Evolutionary conservation across 2,797 vertebrate genomes (phyloP), one percentile per base, ranked within the genome.

Genomic region (Enteromius thamalakanensis): DNA sequence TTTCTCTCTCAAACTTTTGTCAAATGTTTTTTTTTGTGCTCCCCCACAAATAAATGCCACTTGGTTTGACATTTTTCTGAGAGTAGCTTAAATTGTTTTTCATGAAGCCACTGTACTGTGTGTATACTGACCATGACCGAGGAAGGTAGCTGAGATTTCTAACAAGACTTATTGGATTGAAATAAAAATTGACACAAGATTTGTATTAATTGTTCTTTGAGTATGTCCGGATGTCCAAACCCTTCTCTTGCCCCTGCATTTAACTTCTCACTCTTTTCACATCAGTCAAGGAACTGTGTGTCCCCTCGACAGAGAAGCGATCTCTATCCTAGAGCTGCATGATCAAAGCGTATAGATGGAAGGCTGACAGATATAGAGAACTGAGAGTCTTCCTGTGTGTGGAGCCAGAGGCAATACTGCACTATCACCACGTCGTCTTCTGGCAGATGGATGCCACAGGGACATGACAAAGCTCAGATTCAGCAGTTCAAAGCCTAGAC

Each of bases 381-480:
- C 32, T 80, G 45, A 72, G 77, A 83, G 67, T 53, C 76, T 85
- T 87, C 89, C 84, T 82, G 78, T 87, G 91, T 89, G 91, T 88
- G 87, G 87, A 84, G 76, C 79, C 77, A 76, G 71, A 83, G 81
- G 87, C 81, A 87, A 89, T 87, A 87, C 88, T 87, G 80, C 82
- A 70, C 65, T 70, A 87, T 76, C 49, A 78, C 88, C 90, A 81
- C 64, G 12, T 62, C 9, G 42, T 77, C 83, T 69, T 29, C 69
- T 82, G 74, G 80, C 84, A 87, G 84, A 86, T 84, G 79, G 84
- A 83, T 79, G 78, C 84, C 72, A 87, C 58, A 67, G 74, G 85
- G 86, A 86, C 71, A 79, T 9, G 62, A 49, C 55, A 21, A 82
- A 55, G 65, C 70, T 78, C 70, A 78, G 51, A 79, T 69, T 77